Base-by-base conservation (phyloP, 2,888 invertebrate species). In the Hemaris fuciformis region DNA sequence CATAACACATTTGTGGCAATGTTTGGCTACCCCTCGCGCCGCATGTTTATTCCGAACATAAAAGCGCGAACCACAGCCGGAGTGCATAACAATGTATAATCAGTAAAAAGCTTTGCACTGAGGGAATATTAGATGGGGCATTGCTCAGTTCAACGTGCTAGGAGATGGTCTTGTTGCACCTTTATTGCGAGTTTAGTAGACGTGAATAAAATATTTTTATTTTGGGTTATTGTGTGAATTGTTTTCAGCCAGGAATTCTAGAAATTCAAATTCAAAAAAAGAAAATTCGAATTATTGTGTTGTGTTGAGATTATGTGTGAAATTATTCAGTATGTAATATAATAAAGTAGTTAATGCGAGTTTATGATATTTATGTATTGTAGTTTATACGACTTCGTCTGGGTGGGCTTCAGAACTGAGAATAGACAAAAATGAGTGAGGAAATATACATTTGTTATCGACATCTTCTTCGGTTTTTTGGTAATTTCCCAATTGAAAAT, bases 81-180 rank as follows among this genome's bases (percentile, higher is more conserved):
- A 31, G 18, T 53, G 53, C 46, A 46, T 53, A 53, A 53, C 31
- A 53, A 53, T 53, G 53, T 53, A 53, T 31, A 53, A 53, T 53
- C 53, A 31, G 53, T 53, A 53, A 53, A 53, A 53, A 53, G 53
- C 53, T 53, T 53, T 53, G 31, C 27, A 8, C 20, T 20, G 43
- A 43, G 43, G 18, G 27, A 53, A 53, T 53, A 53, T 53, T 53
- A 31, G 46, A 46, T 25, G 46, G 46, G 25, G 25, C 46, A 38
- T 38, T 38, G 38, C 25, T 48, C 31, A 31, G 53, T 53, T 43
- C 38, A 38, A 38, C 38, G 38, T 43, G 53, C 53, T 38, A 38
- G 10, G 53, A 15, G 53, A 25, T 43, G 7, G 20, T 43, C 20
- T 20, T 25, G 48, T 25, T 48, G 48, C 48, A 48, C 31, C 8